Percentiles rank a stretch among this genome's conserved stretches.
phyloP scores from a whole-genome alignment of 92 coral and sea anemone species.

The Palythoa grandis region DNA sequence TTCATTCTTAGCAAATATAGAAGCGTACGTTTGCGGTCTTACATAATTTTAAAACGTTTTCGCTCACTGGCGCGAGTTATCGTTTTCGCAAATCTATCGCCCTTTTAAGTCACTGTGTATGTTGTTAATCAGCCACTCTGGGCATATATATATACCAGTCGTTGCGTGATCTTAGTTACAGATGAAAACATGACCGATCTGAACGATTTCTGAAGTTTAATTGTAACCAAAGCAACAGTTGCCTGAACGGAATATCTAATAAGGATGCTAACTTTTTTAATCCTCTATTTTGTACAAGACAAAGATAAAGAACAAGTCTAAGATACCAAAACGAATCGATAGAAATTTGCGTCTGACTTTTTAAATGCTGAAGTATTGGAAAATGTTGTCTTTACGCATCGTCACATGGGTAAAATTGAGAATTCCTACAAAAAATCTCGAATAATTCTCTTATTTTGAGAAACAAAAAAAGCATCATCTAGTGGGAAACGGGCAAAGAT shows the following conservation, averaged over 20 bases:
- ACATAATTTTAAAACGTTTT: too few species aligned
- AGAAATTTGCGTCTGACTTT: neutral
- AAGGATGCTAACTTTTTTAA: neutral
- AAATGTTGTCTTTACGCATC: neutral
- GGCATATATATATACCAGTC: neutral
- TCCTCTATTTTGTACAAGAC: neutral
- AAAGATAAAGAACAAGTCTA: neutral
- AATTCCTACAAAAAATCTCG: neutral
- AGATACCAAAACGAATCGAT: neutral
- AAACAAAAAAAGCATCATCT: neutral
- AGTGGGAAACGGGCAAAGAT: neutral
- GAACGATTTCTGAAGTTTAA: conserved; percentile 19
- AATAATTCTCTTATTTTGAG: neutral
- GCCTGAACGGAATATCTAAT: neutral
- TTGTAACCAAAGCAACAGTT: conserved; percentile 28
- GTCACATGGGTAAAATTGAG: neutral
- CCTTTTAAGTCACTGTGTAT: neutral
- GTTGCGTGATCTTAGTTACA: conserved; percentile 23
- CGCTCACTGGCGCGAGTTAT: neutral
- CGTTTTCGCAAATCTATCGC: neutral
- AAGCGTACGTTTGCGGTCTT: neutral
- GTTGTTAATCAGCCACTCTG: neutral
- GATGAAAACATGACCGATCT: neutral
- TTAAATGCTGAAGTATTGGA: neutral
- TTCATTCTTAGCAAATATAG: neutral